Conservation (phyloP, 2,888 invertebrate species). For the Apotomis betuletana region DNA sequence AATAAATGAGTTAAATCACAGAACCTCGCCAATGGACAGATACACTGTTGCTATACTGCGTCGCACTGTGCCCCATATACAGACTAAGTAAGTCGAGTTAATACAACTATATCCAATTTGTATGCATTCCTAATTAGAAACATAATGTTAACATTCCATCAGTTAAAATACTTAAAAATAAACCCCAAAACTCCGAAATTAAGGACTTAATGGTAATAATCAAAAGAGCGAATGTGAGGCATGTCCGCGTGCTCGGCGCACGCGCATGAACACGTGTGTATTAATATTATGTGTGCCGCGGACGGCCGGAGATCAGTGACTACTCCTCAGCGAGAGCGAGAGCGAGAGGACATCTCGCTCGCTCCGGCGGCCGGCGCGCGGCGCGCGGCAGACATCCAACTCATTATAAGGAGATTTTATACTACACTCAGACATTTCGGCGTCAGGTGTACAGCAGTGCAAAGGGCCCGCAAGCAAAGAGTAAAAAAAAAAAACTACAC, state of each 20-base stretch:
- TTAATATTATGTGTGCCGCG: slow-evolving; percentile 42
- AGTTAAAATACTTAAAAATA: slow-evolving; percentile 65
- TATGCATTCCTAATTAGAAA: slow-evolving; percentile 42
- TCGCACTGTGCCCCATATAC: slow-evolving; percentile 63
- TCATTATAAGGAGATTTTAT: background rate
- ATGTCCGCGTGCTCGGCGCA: slow-evolving; percentile 37
- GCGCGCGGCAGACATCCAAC: background rate
- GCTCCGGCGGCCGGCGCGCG: slow-evolving; percentile 29
- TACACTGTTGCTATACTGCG: slow-evolving; percentile 38
- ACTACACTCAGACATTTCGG: no score
- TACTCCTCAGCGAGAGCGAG: slow-evolving; percentile 41
- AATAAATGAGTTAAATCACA: slow-evolving; percentile 64
- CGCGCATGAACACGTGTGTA: slow-evolving; percentile 9
- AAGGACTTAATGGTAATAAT: slow-evolving; percentile 47
- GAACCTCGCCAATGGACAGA: slow-evolving; percentile 55
- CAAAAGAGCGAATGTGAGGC: slow-evolving; percentile 46
- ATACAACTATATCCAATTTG: slow-evolving; percentile 59
- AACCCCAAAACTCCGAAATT: slow-evolving; percentile 68
- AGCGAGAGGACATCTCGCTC: slow-evolving; percentile 49
- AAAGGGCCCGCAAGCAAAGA: no score
- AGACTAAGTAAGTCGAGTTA: slow-evolving; percentile 55
- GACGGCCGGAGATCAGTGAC: slow-evolving; percentile 63
- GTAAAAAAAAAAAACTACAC: no score
- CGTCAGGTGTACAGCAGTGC: no score
- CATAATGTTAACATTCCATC: slow-evolving; percentile 71